These are phyloP conservation scores for Drosophila fuyamai DNA, from an alignment of 1,140 invertebrate genomes.

Conservation along the genomic window DNA sequence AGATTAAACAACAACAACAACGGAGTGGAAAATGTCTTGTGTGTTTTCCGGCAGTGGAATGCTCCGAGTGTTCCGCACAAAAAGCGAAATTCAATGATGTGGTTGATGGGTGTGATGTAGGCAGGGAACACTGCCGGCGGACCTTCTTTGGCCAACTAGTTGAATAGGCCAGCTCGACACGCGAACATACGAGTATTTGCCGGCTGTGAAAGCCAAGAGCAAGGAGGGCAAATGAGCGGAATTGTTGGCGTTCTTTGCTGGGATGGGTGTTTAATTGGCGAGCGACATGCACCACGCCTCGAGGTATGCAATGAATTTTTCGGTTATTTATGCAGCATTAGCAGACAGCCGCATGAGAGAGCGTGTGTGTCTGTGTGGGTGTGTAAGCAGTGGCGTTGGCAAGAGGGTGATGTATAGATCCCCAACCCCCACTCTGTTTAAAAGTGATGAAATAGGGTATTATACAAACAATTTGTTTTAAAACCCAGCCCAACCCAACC, in stretches of 20 bases:
- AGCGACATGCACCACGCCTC: constrained; percentile 68
- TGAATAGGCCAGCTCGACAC: constrained; percentile 60
- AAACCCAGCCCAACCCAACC: too few species aligned
- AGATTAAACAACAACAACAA: too few species aligned
- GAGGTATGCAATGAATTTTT: constrained; percentile 71
- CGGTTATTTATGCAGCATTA: constrained; percentile 56
- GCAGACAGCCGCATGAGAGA: constrained; percentile 17
- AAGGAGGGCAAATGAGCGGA: constrained; percentile 69
- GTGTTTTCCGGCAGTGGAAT: not conserved
- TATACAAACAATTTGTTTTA: too few species aligned
- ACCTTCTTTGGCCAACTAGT: constrained; percentile 61
- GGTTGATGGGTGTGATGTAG: not conserved
- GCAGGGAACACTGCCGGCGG: not conserved
- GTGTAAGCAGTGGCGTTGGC: not conserved
- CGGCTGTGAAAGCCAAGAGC: constrained; percentile 28
- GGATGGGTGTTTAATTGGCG: constrained; percentile 63
- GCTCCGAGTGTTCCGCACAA: constrained; percentile 32
- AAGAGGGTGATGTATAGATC: too few species aligned
- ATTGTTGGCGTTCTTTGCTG: constrained; percentile 67
- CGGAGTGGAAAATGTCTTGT: not conserved
- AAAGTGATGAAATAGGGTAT: too few species aligned
- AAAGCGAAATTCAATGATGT: constrained; percentile 54
- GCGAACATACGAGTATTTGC: constrained; percentile 46
- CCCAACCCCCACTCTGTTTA: too few species aligned
- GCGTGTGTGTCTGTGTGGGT: constrained; percentile 11